phyloP scores from a whole-genome alignment of 2,797 vertebrate genomes.

The Pelodytes ibericus region DNA sequence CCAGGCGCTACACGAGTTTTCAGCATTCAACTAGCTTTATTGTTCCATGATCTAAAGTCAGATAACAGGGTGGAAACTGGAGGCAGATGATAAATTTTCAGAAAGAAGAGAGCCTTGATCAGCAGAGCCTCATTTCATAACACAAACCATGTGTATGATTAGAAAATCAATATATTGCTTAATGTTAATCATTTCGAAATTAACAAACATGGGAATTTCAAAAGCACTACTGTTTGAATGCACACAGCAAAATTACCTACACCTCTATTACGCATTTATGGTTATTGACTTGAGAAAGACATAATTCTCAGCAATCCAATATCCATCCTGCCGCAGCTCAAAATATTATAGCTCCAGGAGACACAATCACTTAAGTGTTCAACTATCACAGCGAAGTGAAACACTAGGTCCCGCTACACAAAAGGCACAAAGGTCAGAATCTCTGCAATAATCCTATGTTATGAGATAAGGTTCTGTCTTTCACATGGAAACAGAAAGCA shows the following conservation, averaged over 20 bases:
- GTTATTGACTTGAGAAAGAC: neutral
- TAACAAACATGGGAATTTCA: too few species aligned
- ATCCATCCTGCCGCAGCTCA: neutral
- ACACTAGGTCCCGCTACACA: neutral
- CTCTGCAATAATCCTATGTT: slow-evolving; percentile 22
- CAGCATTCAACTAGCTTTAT: too few species aligned
- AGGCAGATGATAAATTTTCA: too few species aligned
- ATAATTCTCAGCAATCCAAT: neutral
- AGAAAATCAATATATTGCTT: too few species aligned
- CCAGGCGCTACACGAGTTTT: too few species aligned
- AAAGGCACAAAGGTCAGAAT: slow-evolving; percentile 28
- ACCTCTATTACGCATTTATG: neutral
- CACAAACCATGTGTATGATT: too few species aligned
- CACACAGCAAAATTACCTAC: neutral
- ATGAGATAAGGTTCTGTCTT: slow-evolving; percentile 36
- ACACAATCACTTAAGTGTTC: slow-evolving; percentile 5
- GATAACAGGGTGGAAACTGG: too few species aligned
- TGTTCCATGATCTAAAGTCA: too few species aligned
- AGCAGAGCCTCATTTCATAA: too few species aligned
- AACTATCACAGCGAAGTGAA: neutral
- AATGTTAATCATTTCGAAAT: too few species aligned
- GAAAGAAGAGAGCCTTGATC: too few species aligned
- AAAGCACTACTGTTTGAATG: too few species aligned
- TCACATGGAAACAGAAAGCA: slow-evolving; percentile 21
- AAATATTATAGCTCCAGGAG: slow-evolving; percentile 1